Base-by-base conservation (phyloP, 2,888 invertebrate genomes). In the Anorthoa munda region DNA sequence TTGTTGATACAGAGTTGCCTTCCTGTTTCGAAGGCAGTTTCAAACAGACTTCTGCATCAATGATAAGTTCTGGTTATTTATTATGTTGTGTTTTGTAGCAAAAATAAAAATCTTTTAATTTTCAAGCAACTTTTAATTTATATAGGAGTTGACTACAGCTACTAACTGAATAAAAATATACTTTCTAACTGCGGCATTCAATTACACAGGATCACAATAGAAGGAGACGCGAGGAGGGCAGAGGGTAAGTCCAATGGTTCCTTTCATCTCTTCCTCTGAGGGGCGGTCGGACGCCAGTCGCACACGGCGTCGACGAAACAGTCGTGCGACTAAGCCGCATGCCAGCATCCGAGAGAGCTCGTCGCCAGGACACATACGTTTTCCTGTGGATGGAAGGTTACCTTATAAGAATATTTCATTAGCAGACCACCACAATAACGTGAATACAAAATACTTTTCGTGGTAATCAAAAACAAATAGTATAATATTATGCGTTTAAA, bases 361-460 rank as follows among this genome's bases (percentile, higher is more conserved):
- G 78, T 98, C 98, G 0, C 99, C 99, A 0, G 98, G 97, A 90
- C 99, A 99, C 97, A 98, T 97, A 50, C 98, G 97, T 91, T 98
- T 98, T 26, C 98, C 98, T 98, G 87, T 18, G 94, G 84, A 71
- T 61, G 71, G 66, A 68, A 21, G 15, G 21, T 45, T 15, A 21
- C 17, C 4, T 12, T 18, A 23, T 17, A 11, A 7, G 9, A 56
- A 18, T 56, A 11, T 56, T 55, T 15, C 13, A 55, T 23, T 26
- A 26, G 55, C 55, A 15, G 15, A 39, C 39, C 3, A 39, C 39
- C 39, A 9, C 39, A 39, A 39, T 39, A 39, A 39, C 39, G 9
- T 39, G 39, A 39, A 39, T 7, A 31, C n/a, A 55, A 55, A 55
- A 23, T 11, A 13, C 13, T 21, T 21, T 21, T 21, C 26, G 39